These are phyloP conservation scores for Oxycera nigricornis DNA, from an alignment of 2,888 invertebrate species.

Conservation along the genomic window DNA sequence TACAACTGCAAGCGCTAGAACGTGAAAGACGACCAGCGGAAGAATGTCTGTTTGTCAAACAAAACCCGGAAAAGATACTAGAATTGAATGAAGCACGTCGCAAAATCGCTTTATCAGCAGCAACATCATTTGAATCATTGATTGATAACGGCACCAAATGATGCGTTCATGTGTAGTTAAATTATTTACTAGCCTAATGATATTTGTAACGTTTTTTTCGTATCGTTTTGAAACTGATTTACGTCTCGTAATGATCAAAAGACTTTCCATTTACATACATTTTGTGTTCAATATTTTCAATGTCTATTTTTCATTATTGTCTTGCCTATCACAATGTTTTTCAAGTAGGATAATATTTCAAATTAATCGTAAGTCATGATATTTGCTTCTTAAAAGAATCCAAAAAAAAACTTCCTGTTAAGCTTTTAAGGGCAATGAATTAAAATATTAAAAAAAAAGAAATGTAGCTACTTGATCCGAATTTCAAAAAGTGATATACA, in stretches of 20 bases:
- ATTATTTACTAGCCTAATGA: not conserved
- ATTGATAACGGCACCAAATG: not conserved
- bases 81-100: constrained; percentile 10
- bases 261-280: not conserved
- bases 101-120: constrained; percentile 19
- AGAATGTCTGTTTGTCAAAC: constrained; percentile 15
- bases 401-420: not conserved
- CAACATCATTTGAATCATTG: constrained; percentile 23
- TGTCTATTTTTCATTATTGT: not conserved
- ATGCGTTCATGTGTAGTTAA: not conserved
- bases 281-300: not conserved
- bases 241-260: not conserved
- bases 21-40: constrained; percentile 50
- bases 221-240: not conserved
- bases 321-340: not conserved
- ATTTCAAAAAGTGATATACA: not conserved
- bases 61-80: constrained; percentile 24
- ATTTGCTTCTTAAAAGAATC: not conserved
- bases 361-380: not conserved
- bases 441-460: not conserved
- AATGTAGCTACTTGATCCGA: not conserved
- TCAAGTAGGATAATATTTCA: too few relatives aligned
- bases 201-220: not conserved
- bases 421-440: too few relatives aligned
- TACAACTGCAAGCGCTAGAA: constrained; percentile 59